phyloP scores from a whole-genome alignment of 2,113 vertebrate genomes.

The Potamarius usumacintae region DNA sequence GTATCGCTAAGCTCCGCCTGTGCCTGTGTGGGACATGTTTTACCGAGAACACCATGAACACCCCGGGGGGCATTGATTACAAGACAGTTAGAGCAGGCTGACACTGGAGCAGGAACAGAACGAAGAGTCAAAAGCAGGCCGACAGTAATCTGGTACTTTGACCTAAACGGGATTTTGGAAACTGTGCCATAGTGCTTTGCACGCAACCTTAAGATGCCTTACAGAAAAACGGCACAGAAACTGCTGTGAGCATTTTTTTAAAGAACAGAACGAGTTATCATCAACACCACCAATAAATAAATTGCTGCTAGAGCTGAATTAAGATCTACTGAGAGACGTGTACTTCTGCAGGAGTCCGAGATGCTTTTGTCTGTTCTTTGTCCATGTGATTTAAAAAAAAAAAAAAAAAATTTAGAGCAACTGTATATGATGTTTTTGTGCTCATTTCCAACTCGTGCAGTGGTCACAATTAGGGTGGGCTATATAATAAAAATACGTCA shows the following conservation, averaged over 20 bases:
- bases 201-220: neutral
- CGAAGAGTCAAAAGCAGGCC: conserved; percentile 21
- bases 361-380: too few relatives aligned
- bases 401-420: too few relatives aligned
- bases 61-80: conserved; percentile 28
- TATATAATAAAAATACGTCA: too few relatives aligned
- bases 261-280: too few relatives aligned
- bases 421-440: too few relatives aligned
- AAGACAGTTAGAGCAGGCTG: conserved; percentile 2
- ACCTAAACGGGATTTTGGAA: conserved; percentile 15
- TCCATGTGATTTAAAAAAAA: too few relatives aligned
- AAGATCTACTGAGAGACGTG: neutral
- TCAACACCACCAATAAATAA: neutral
- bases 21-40: conserved; percentile 35
- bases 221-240: neutral
- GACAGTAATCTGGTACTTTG: conserved; percentile 26
- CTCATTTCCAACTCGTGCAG: neutral
- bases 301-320: neutral
- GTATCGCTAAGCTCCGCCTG: conserved; percentile 28
- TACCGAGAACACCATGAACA: conserved; percentile 20
- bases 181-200: neutral
- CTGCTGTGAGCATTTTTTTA: neutral
- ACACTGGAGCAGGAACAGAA: conserved; percentile 20
- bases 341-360: too few relatives aligned
- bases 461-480: neutral